Conservation (phyloP, 1,140 invertebrate species). For the Halesus radiatus region DNA sequence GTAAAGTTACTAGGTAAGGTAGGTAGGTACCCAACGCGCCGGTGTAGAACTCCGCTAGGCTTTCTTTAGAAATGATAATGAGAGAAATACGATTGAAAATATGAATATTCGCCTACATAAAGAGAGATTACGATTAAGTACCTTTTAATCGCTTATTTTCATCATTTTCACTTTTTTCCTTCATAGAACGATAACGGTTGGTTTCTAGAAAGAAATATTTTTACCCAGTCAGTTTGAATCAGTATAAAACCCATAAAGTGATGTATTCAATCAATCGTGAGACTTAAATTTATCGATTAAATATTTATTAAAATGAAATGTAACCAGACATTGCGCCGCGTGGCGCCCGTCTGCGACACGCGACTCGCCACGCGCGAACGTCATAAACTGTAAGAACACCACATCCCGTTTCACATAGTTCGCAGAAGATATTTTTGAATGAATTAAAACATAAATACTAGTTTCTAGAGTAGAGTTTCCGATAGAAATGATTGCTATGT, state of each 20-base stretch:
- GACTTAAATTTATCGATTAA: conserved; percentile 52
- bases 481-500: conserved; percentile 27
- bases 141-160: conserved; percentile 52
- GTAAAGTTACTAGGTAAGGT: neutral
- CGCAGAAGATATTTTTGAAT: conserved; percentile 56
- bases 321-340: conserved; percentile 37
- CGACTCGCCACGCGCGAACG: neutral
- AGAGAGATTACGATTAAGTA: conserved; percentile 49
- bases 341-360: no score
- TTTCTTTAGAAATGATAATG: conserved; percentile 48
- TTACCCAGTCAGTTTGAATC: conserved; percentile 51
- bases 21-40: conserved; percentile 42
- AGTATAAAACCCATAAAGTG: conserved; percentile 45
- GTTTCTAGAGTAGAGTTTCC: conserved; percentile 30
- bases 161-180: conserved; percentile 52
- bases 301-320: conserved; percentile 47
- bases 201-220: conserved; percentile 52
- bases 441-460: conserved; percentile 36
- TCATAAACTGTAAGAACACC: conserved; percentile 31
- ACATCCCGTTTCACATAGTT: conserved; percentile 44
- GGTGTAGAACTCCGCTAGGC: conserved; percentile 55
- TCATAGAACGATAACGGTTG: conserved; percentile 30
- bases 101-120: conserved; percentile 53
- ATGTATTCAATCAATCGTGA: conserved; percentile 57
- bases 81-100: conserved; percentile 49